Percentiles rank a stretch among this genome's conserved stretches.
phyloP scores from a whole-genome alignment of 2,113 vertebrate genomes.

The Nannobrachium achirus region DNA sequence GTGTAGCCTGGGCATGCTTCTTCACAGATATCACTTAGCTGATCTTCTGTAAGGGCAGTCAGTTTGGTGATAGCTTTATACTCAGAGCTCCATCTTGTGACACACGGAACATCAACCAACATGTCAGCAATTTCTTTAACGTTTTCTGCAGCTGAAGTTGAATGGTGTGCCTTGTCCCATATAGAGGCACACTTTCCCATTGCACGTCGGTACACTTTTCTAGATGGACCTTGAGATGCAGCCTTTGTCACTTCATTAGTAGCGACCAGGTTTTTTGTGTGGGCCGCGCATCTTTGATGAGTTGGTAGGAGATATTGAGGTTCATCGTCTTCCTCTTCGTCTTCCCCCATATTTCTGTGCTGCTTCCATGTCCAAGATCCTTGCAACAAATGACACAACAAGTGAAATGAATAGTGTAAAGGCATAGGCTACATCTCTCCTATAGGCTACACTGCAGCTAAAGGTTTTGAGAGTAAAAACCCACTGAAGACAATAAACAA shows the following conservation, averaged over 20 bases:
- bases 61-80: constrained; percentile 12
- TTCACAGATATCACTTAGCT: constrained; percentile 5
- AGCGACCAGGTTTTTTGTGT: constrained; percentile 25
- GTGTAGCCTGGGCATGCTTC: not conserved
- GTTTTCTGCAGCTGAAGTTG: constrained; percentile 3
- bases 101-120: constrained; percentile 2
- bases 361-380: constrained; percentile 7
- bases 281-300: constrained; percentile 25
- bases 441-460: no score
- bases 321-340: constrained; percentile 4
- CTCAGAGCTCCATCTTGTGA: constrained; percentile 23
- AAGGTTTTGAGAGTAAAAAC: no score
- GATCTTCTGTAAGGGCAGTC: not conserved
- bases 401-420: no score
- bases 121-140: constrained; percentile 25
- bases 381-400: no score
- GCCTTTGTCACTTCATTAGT: constrained; percentile 30
- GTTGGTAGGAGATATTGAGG: constrained; percentile 28
- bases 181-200: no score
- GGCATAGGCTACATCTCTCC: no score
- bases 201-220: not conserved
- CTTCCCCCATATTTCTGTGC: constrained; percentile 13
- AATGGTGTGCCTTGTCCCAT: constrained; percentile 23
- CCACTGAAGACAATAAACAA: no score
- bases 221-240: constrained; percentile 1